A percentile compares a stretch with the other conserved stretches of the same genome.
Conservation (phyloP, 1,140 invertebrate genomes). For the Geopemphigus sp. region DNA sequence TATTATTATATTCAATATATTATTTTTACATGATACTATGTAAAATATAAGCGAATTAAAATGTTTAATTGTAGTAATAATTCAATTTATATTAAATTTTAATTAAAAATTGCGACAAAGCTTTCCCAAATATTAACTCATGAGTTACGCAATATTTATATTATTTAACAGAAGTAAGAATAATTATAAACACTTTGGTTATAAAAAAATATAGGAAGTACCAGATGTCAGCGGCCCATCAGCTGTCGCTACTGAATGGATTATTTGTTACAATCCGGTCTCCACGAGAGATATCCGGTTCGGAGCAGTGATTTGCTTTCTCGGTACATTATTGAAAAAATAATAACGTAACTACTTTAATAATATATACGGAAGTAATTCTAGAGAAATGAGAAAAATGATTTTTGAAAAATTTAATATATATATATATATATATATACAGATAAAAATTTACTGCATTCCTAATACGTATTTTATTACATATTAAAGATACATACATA, state of each 20-base stretch:
- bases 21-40: too few relatives aligned
- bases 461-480: too few relatives aligned
- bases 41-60: too few relatives aligned
- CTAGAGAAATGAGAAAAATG: background rate
- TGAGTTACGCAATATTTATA: too few relatives aligned
- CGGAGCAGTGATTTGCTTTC: background rate
- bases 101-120: too few relatives aligned
- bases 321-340: background rate
- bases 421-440: too few relatives aligned
- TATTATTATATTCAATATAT: too few relatives aligned
- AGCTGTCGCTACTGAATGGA: constrained; percentile 6
- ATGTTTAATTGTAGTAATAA: too few relatives aligned
- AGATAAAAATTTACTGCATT: too few relatives aligned
- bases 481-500: too few relatives aligned
- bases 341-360: background rate
- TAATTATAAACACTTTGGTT: background rate
- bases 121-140: too few relatives aligned
- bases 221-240: background rate
- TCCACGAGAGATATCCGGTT: background rate
- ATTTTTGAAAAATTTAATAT: background rate
- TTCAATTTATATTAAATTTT: too few relatives aligned
- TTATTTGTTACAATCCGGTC: constrained; percentile 22
- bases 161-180: background rate
- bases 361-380: background rate
- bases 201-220: background rate